Evolutionary conservation across 1,140 invertebrate species (phyloP), one percentile per base, ranked within the genome.

Genomic region (Neodiprion pinetum): DNA sequence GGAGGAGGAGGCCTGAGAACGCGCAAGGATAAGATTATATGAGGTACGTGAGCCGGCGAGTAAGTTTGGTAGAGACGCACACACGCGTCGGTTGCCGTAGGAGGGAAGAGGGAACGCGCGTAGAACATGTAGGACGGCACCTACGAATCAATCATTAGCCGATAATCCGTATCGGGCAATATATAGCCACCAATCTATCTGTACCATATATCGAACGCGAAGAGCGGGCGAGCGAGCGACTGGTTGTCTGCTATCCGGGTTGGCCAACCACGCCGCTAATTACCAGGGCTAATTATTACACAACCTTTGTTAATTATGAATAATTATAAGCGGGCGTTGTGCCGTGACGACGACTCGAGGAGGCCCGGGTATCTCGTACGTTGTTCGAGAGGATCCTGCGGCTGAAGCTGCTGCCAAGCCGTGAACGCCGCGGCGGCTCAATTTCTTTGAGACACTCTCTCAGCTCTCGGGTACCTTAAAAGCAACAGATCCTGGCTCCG

Each of bases 211-310:
- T 40, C 28, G 28, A 40, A 40, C 28, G 28, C 28, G 28, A 40
- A 40, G 28, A 40, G 28, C 28, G 28, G 5, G 28, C 28, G 28
- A 40, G 28, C 28, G 2, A 40, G 2, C 10, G 48, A 61, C 21
- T 5, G 48, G 11, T 5, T 14, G 53, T 17, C 53, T 14, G 70
- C 70, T 40, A 40, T 40, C 48, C 14, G 47, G n/a, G 70, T 49
- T 48, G 23, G 50, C 50, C 23, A 49, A 61, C 47, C 50, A 10
- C 50, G 70, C 70, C 72, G 73, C 72, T 77, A 75, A 81, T 81
- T 80, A 82, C 75, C 76, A 72, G 70, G 71, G 65, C 76, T 80
- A 80, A 80, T 81, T 77, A 76, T 81, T 79, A 72, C 77, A 69
- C 78, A 10, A 71, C 69, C 76, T 74, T 50, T 72, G 74, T 78